These are phyloP conservation scores for Drosophila melanosoma DNA, from an alignment of 2,888 invertebrate genomes.

Conservation along the genomic window DNA sequence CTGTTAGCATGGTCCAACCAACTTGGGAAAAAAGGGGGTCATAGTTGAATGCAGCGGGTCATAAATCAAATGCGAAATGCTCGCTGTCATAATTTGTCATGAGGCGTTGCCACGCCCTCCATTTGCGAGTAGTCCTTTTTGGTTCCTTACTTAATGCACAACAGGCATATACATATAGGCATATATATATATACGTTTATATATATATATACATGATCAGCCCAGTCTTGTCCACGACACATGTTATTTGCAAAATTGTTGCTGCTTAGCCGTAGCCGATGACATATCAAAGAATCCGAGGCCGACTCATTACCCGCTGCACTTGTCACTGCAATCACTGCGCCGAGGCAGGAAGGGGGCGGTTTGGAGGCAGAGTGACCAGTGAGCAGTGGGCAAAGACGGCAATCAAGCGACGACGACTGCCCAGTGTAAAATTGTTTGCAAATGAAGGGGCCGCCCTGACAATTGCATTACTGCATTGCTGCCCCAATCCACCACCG, in stretches of 20 bases:
- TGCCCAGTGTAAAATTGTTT: conserved; percentile 22
- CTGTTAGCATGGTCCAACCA: conserved; percentile 37
- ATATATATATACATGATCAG: conserved; percentile 8
- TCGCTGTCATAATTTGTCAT: conserved; percentile 84
- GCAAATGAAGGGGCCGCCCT: conserved; percentile 48
- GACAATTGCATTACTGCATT: conserved; percentile 35
- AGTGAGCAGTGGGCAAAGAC: conserved; percentile 16
- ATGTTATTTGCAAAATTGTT: conserved; percentile 55
- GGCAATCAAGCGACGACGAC: conserved; percentile 15
- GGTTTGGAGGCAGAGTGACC: neutral
- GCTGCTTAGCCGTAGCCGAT: conserved; percentile 15
- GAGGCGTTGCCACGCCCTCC: conserved; percentile 80
- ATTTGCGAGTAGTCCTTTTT: conserved; percentile 29
- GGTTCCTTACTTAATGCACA: neutral
- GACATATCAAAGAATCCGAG: conserved; percentile 42
- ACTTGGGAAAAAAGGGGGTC: conserved; percentile 59
- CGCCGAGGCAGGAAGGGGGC: neutral
- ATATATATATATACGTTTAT: neutral
- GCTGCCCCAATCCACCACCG: conserved; percentile 5
- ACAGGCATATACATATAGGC: neutral
- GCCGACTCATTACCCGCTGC: conserved; percentile 46
- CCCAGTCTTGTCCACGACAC: conserved; percentile 27
- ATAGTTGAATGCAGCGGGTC: conserved; percentile 68
- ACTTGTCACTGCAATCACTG: conserved; percentile 52
- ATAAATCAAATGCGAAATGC: conserved; percentile 80